phyloP scores from a whole-genome alignment of 2,888 invertebrate genomes.

The Toxonevra muliebris region DNA sequence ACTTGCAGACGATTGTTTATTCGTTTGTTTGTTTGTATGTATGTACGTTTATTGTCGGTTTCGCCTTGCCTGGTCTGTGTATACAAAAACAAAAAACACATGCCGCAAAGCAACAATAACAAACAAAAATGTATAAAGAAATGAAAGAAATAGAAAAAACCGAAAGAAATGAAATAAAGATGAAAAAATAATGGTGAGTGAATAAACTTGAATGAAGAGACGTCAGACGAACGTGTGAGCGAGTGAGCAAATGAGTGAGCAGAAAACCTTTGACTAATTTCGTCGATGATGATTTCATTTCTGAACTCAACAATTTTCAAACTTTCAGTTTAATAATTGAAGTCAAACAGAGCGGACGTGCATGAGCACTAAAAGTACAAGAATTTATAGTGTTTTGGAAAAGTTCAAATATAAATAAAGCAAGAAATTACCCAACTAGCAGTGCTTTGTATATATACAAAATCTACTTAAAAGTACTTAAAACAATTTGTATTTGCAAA shows the following conservation, averaged over 20 bases:
- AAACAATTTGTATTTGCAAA: background rate
- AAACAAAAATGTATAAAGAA: background rate
- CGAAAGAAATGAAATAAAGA: background rate
- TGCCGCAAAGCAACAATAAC: background rate
- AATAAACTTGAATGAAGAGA: background rate
- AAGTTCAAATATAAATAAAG: too few species aligned
- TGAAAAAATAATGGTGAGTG: background rate
- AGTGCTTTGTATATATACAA: background rate
- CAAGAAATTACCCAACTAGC: background rate
- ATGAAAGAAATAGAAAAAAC: constrained; percentile 1
- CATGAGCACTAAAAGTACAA: background rate
- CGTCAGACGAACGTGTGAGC: constrained; percentile 2
- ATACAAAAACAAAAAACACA: constrained; percentile 2
- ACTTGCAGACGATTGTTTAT: too few species aligned
- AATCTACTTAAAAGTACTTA: background rate
- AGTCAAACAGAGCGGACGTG: constrained; percentile 53
- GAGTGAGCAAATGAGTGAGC: background rate
- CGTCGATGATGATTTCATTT: constrained; percentile 58
- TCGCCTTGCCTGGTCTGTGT: background rate
- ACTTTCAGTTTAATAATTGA: constrained; percentile 53
- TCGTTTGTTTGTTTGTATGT: background rate
- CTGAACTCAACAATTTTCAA: constrained; percentile 42
- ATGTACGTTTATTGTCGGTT: background rate
- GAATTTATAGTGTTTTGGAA: too few species aligned
- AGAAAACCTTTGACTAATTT: constrained; percentile 46